phyloP scores from a whole-genome alignment of 2,113 vertebrate species.

The Cyphomyrus discorhynchus region DNA sequence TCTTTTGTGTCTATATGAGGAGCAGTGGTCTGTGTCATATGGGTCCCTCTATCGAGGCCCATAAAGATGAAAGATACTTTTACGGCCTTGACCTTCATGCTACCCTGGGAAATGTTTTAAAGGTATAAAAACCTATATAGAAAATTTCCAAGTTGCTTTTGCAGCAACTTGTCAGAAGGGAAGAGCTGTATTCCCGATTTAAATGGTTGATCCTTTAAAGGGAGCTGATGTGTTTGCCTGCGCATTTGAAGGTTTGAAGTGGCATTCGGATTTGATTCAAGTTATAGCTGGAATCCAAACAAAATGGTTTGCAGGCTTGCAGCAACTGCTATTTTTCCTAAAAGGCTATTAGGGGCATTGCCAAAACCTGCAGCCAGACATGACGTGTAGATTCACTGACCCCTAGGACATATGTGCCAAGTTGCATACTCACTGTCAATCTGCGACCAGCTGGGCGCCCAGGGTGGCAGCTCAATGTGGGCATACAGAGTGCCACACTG shows the following conservation, averaged over 20 bases:
- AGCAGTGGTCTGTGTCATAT: neutral
- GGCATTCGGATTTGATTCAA: neutral
- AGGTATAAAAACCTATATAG: neutral
- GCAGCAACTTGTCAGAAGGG: neutral
- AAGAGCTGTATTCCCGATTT: neutral
- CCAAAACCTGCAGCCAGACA: neutral
- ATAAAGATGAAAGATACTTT: neutral
- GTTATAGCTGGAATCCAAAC: neutral
- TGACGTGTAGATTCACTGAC: neutral
- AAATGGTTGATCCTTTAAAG: neutral
- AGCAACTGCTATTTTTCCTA: neutral
- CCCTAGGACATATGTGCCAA: neutral
- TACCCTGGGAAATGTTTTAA: neutral
- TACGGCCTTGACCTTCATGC: neutral
- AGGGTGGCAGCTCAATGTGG: neutral
- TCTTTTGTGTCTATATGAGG: neutral
- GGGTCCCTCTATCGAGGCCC: neutral
- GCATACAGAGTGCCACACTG: neutral
- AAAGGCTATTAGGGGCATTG: neutral
- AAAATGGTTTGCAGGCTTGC: neutral
- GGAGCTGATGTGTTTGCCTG: slow-evolving; percentile 6
- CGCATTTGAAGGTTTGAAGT: neutral
- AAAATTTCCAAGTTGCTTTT: neutral
- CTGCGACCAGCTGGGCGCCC: neutral
- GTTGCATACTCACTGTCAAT: neutral